These are phyloP conservation scores for Troides aeacus DNA, from an alignment of 2,888 invertebrate species.

Conservation along the genomic window DNA sequence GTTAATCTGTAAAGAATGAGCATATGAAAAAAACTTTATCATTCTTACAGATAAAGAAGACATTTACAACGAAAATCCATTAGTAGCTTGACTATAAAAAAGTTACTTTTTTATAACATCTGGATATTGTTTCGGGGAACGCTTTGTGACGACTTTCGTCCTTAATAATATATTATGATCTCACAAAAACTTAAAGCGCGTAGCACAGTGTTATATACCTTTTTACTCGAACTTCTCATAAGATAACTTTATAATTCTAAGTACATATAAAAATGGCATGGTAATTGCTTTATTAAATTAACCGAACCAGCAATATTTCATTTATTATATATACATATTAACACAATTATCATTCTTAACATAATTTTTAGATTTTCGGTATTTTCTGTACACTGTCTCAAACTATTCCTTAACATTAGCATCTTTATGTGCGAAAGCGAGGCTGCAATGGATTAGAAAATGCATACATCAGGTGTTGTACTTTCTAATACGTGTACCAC, in stretches of 20 bases:
- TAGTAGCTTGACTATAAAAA: not conserved
- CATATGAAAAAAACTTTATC: not conserved
- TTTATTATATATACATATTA: too few relatives aligned
- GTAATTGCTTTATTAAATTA: too few relatives aligned
- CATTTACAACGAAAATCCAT: not conserved
- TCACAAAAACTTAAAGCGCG: not conserved
- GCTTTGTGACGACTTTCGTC: conserved; percentile 1
- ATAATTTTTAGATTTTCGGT: not conserved
- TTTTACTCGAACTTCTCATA: not conserved
- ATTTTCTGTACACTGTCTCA: conserved; percentile 2
- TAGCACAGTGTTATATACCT: not conserved
- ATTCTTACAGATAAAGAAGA: not conserved
- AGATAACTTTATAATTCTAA: not conserved
- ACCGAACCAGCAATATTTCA: too few relatives aligned
- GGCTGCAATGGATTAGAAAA: conserved; percentile 6
- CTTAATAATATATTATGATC: not conserved
- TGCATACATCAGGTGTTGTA: not conserved
- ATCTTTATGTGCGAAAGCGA: conserved; percentile 17
- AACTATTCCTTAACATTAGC: conserved; percentile 12
- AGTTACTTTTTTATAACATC: not conserved
- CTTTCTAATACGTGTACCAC: conserved; percentile 6
- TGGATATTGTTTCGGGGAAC: not conserved
- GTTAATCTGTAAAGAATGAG: not conserved
- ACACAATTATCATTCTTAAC: too few relatives aligned
- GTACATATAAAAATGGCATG: not conserved